phyloP scores from a whole-genome alignment of 2,888 invertebrate genomes.

The Drosophila atripex region DNA sequence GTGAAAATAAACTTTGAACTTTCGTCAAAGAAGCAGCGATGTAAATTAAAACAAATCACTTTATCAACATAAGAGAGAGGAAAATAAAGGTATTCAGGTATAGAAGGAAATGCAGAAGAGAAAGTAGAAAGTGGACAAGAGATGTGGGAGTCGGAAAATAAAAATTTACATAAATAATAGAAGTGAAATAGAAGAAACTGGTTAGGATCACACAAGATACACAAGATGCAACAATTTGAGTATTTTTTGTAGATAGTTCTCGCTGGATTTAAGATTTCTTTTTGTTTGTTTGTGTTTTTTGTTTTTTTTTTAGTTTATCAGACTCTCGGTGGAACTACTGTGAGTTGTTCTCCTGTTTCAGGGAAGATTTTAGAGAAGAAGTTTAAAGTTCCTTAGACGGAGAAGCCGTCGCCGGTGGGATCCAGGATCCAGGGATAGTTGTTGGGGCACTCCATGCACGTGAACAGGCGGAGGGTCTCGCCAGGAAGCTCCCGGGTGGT shows the following conservation, averaged over 20 bases:
- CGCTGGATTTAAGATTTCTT: conserved; percentile 21
- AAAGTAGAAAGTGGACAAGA: conserved; percentile 17
- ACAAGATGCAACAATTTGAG: conserved; percentile 47
- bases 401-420: conserved; percentile 97
- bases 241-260: conserved; percentile 49
- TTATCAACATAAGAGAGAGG: conserved; percentile 48
- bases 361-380: conserved; percentile 24
- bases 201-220: conserved; percentile 29
- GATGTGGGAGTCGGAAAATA: conserved; percentile 40
- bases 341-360: conserved; percentile 70
- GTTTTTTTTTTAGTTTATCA: conserved; percentile 81
- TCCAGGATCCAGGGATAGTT: conserved; percentile 98
- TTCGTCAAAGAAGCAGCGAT: conserved; percentile 66
- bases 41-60: conserved; percentile 68
- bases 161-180: conserved; percentile 55
- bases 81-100: conserved; percentile 27
- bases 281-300: conserved; percentile 52
- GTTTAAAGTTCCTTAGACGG: conserved; percentile 85
- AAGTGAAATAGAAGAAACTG: conserved; percentile 16
- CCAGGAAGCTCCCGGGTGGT: conserved; percentile 95
- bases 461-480: conserved; percentile 95
- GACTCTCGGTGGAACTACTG: conserved; percentile 84
- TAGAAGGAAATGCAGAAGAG: conserved; percentile 24
- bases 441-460: conserved; percentile 97
- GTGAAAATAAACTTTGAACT: conserved; percentile 57